phyloP scores from a whole-genome alignment of 30 jellyfish, hydroid and myxozoan species.

The Aurelia sp. region DNA sequence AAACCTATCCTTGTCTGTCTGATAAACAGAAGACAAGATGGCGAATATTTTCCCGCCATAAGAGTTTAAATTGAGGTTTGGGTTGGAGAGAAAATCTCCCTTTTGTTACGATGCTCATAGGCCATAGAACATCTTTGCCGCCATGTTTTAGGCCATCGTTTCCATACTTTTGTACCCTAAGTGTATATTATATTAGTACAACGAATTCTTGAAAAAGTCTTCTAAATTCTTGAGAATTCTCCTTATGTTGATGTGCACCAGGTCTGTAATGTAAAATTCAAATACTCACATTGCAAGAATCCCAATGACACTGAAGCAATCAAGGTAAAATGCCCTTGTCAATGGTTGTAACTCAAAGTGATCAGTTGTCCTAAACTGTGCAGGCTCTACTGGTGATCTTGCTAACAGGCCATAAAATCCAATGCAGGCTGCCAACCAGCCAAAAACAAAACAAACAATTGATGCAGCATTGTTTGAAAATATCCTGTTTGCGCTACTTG shows the following conservation, averaged over 20 bases:
- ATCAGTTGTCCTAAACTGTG: conserved; percentile 57
- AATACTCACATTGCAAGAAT: conserved; percentile 42
- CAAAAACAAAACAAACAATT: conserved; percentile 38
- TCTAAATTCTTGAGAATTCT: not conserved
- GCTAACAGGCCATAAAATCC: conserved; percentile 69
- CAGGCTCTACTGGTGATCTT: conserved; percentile 78
- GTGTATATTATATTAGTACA: no score
- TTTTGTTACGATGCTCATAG: no score
- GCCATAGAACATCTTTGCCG: no score
- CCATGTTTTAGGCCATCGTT: no score
- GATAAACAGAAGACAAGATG: no score
- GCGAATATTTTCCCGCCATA: no score
- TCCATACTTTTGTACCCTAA: no score
- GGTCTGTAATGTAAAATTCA: not conserved
- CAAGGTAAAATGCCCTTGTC: conserved; percentile 73
- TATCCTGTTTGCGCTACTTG: conserved; percentile 29
- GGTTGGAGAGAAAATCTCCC: no score
- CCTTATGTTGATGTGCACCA: not conserved
- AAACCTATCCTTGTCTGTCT: no score
- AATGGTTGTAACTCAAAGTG: conserved; percentile 41
- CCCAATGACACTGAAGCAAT: conserved; percentile 42
- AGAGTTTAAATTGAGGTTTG: no score
- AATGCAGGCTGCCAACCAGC: conserved; percentile 70
- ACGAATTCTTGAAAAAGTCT: not conserved
- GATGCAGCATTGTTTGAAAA: conserved; percentile 46